Base-by-base conservation (phyloP, 1,140 invertebrate species). In the Parasteatoda tepidariorum region DNA sequence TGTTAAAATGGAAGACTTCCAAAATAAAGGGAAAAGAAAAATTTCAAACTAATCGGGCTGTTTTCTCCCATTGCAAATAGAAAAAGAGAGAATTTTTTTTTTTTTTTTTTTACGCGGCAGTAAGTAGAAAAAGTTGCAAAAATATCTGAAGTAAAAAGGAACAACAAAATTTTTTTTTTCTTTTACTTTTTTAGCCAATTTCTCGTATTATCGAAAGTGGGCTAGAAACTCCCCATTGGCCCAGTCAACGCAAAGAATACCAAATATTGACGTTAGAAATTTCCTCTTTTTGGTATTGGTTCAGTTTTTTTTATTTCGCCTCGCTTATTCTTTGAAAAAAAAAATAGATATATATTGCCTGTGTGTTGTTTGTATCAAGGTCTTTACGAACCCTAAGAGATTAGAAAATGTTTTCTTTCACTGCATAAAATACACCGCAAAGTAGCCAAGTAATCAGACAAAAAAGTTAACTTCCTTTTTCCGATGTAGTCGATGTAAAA, bases 241-340 rank as follows among this genome's bases (percentile, higher is more conserved):
- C 24, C 24, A 48, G 31, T 38, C 55, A 55, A 31, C 55, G 66
- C 30, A 82, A 82, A 82, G 78, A 82, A 70, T 82, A 70, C 78
- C 67, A 82, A 82, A 82, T 82, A 82, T 82, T 82, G 54, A 82
- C 34, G 66, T 68, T 71, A 24, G 33, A 68, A 57, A 59, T 68
- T 79, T 38, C 30, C 26, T 66, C 66, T 38, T 68, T 24, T 68
- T 31, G 24, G 48, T 57, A 68, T 79, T 68, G 74, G 31, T 41
- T 70, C 18, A 68, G n/a, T 3, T 34, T 4, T 73, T 71, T 71
- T 55, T 26, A 28, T 70, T 54, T 71, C 2, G 41, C 18, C 18
- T 0, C 30, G 22, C 30, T 5, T 71, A 26, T 54, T 30, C 18
- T 73, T 59, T 7, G 13, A 57, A 57, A 13, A 48, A 9, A 48